These are phyloP conservation scores for Habroteleia sp. DNA, from an alignment of 2,888 invertebrate species.

Conservation along the genomic window DNA sequence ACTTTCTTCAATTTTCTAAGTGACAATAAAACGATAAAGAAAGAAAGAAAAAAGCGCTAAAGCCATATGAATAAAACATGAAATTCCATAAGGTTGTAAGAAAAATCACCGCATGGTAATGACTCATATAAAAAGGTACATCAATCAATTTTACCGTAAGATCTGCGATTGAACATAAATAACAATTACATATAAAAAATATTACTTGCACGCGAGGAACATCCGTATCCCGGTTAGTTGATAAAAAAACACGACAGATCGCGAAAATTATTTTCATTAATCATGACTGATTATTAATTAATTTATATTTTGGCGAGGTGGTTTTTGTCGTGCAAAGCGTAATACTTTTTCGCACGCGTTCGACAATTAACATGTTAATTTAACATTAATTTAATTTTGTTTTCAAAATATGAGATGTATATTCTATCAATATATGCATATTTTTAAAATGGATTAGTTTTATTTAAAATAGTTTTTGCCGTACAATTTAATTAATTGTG, in stretches of 20 bases:
- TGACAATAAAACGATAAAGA: conserved; percentile 35
- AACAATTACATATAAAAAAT: conserved; percentile 46
- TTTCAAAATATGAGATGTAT: too few species aligned
- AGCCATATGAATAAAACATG: conserved; percentile 50
- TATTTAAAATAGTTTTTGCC: too few species aligned
- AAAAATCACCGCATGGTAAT: conserved; percentile 53
- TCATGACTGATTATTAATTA: conserved; percentile 25
- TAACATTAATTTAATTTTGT: too few species aligned
- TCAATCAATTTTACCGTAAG: conserved; percentile 59
- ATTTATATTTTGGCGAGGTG: background rate
- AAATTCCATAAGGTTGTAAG: conserved; percentile 44
- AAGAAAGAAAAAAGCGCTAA: conserved; percentile 10
- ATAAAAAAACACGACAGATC: background rate
- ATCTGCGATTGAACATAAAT: conserved; percentile 49
- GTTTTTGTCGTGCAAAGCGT: conserved; percentile 5
- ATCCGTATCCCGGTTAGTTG: conserved; percentile 7
- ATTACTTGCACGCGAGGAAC: conserved; percentile 5
- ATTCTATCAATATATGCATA: too few species aligned
- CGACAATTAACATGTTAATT: too few species aligned
- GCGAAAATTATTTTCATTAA: conserved; percentile 31
- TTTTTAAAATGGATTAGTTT: too few species aligned
- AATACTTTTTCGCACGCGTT: conserved; percentile 22
- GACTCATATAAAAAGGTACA: conserved; percentile 54
- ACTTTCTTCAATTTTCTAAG: conserved; percentile 29
- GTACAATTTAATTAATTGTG: too few species aligned